Evolutionary conservation across 2,113 vertebrate genomes (phyloP).

Genomic region (Lepisosteus osseus): DNA sequence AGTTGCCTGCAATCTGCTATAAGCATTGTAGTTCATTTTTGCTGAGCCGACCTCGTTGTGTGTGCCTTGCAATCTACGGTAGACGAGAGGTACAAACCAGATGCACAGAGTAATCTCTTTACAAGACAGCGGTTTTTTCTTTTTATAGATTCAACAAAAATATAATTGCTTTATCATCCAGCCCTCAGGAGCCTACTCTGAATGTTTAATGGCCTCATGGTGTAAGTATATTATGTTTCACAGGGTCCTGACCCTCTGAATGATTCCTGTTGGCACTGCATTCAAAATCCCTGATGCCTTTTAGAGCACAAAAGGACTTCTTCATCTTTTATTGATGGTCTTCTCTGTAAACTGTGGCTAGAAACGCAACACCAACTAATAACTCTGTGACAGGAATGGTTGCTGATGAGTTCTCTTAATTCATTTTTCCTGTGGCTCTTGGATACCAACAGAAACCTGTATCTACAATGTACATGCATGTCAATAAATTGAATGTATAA

Average conservation of each 20-base stretch:
- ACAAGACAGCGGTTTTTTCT: background rate
- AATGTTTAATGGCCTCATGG: slow-evolving; percentile 21
- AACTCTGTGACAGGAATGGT: slow-evolving; percentile 27
- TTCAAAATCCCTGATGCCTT: slow-evolving; percentile 22
- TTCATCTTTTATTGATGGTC: slow-evolving; percentile 48
- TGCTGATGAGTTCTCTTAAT: background rate
- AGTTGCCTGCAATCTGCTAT: slow-evolving; percentile 6
- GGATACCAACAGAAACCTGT: too few species aligned
- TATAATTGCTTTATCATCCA: slow-evolving; percentile 22
- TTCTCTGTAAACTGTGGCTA: slow-evolving; percentile 28
- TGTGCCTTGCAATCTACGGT: background rate
- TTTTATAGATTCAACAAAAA: slow-evolving; percentile 8
- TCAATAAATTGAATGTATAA: too few species aligned
- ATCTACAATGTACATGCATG: too few species aligned
- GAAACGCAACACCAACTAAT: slow-evolving; percentile 38
- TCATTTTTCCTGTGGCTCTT: too few species aligned
- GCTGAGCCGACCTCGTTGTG: background rate
- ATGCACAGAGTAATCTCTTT: background rate
- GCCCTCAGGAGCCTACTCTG: slow-evolving; percentile 6
- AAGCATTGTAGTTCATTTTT: background rate
- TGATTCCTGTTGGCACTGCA: background rate
- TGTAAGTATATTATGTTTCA: background rate
- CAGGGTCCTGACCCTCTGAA: slow-evolving; percentile 9
- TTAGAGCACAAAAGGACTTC: slow-evolving; percentile 35
- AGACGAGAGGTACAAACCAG: background rate